Evolutionary conservation across 2,888 invertebrate genomes (phyloP).

Genomic region (Cryptocephalus primarius): DNA sequence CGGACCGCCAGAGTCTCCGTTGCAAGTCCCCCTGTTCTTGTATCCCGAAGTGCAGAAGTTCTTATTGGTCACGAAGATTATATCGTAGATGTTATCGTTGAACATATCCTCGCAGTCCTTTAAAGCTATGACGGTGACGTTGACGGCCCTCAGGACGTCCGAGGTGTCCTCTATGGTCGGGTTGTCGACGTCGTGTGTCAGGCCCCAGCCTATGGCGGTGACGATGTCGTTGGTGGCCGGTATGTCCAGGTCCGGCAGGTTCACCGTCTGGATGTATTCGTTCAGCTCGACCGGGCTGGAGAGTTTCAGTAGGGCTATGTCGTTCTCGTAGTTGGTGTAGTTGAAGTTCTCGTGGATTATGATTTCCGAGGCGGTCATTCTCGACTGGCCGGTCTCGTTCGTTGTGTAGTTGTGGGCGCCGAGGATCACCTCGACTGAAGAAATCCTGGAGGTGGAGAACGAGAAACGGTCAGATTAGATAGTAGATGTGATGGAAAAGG

Average conservation of each 20-base stretch:
- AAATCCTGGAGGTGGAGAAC: conserved; percentile 9
- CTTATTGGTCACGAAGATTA: conserved; percentile 13
- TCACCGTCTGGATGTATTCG: conserved; percentile 12
- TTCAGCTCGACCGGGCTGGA: conserved; percentile 11
- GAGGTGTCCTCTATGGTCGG: conserved; percentile 16
- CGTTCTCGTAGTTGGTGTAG: conserved; percentile 11
- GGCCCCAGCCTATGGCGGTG: conserved; percentile 21
- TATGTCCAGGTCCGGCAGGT: conserved; percentile 13
- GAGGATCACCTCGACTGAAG: conserved; percentile 16
- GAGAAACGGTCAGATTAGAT: neutral
- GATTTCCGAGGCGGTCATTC: conserved; percentile 8
- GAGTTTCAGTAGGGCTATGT: conserved; percentile 19
- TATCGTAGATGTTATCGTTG: conserved; percentile 12
- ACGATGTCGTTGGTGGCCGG: conserved; percentile 8
- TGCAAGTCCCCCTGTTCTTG: conserved; percentile 18
- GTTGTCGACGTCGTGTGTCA: conserved; percentile 13
- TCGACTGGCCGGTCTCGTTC: conserved; percentile 12
- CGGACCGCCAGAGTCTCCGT: conserved; percentile 22
- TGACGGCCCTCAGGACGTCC: conserved; percentile 13
- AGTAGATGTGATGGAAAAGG: neutral
- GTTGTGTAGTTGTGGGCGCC: conserved; percentile 21
- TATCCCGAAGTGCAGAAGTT: conserved; percentile 20
- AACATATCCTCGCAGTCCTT: conserved; percentile 16
- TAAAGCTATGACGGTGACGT: conserved; percentile 12
- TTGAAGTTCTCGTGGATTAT: conserved; percentile 17